These are phyloP conservation scores for Chamaetylas fuelleborni DNA, from an alignment of 2,113 vertebrate species.

Conservation along the genomic window DNA sequence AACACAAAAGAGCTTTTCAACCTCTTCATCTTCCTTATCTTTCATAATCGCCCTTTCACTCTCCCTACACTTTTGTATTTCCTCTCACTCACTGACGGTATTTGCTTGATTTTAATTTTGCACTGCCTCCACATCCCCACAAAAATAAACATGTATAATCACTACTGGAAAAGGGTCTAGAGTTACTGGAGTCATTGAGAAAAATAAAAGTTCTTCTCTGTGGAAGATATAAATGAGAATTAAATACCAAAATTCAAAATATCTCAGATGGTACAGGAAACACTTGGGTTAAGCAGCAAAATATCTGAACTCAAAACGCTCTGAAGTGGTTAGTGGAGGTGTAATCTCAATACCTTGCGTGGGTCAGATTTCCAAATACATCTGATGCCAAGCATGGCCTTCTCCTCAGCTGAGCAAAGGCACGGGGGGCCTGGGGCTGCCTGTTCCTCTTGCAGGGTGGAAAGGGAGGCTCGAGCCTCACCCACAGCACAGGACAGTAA, in stretches of 20 bases:
- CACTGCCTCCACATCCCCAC: not conserved
- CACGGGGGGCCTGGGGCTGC: not conserved
- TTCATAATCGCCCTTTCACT: not conserved
- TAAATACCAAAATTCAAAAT: not conserved
- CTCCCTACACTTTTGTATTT: not conserved
- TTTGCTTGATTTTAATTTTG: not conserved
- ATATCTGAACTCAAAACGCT: not conserved
- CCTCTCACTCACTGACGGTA: not conserved
- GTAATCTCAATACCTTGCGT: accelerated
- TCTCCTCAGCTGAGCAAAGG: not conserved
- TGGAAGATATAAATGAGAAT: not conserved
- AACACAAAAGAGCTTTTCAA: slow-evolving; percentile 10
- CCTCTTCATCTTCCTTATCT: not conserved
- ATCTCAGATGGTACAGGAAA: not conserved
- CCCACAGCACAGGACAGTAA: not conserved
- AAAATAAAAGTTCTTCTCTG: not conserved
- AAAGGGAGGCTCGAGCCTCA: not conserved
- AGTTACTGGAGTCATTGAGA: not conserved
- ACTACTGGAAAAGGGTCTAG: not conserved
- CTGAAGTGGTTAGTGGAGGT: not conserved
- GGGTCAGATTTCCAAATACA: not conserved
- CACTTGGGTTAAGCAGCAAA: not conserved
- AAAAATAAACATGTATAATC: not conserved
- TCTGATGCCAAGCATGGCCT: not conserved
- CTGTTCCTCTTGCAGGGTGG: not conserved